Percentiles rank a stretch among this genome's conserved stretches.
These are phyloP conservation scores for Apistogramma diplotaenia DNA, from an alignment of 2,113 vertebrate species.

Conservation along the genomic window DNA sequence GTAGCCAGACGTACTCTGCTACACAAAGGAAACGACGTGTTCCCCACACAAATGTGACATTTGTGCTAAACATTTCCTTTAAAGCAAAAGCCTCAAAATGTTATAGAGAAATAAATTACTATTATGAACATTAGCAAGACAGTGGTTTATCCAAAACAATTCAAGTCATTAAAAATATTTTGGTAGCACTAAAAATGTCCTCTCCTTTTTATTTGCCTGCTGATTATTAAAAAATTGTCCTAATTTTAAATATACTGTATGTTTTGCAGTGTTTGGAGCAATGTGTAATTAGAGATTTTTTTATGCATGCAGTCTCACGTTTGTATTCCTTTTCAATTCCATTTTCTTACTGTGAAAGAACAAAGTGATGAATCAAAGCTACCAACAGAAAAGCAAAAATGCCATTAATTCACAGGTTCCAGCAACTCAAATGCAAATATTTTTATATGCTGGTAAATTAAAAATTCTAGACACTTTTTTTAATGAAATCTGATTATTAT, in stretches of 20 bases:
- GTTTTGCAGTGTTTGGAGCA: not conserved
- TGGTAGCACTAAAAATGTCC: constrained; percentile 32
- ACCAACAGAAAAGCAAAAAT: not conserved
- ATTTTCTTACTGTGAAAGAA: not conserved
- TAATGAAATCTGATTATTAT: not conserved
- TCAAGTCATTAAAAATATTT: constrained; percentile 71
- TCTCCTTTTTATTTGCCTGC: not conserved
- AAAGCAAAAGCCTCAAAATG: constrained; percentile 1
- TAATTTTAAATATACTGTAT: not conserved
- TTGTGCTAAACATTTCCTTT: constrained; percentile 7
- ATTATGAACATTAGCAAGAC: constrained; percentile 42
- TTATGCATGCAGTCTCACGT: not conserved
- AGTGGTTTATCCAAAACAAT: constrained; percentile 80
- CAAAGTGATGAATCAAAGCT: not conserved
- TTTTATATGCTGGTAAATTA: not conserved
- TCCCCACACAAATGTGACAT: constrained; percentile 7
- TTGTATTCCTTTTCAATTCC: not conserved
- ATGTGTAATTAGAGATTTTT: not conserved
- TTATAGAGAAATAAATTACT: constrained; percentile 70
- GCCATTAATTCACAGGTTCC: not conserved
- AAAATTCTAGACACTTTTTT: not conserved
- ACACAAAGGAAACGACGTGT: constrained; percentile 5
- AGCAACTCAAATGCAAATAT: not conserved
- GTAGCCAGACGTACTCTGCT: constrained; percentile 23
- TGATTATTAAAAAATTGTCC: not conserved